Evolutionary conservation across 2,113 vertebrate genomes (phyloP), one percentile per base, ranked within the genome.

Genomic region (Phalacrocorax carbo): DNA sequence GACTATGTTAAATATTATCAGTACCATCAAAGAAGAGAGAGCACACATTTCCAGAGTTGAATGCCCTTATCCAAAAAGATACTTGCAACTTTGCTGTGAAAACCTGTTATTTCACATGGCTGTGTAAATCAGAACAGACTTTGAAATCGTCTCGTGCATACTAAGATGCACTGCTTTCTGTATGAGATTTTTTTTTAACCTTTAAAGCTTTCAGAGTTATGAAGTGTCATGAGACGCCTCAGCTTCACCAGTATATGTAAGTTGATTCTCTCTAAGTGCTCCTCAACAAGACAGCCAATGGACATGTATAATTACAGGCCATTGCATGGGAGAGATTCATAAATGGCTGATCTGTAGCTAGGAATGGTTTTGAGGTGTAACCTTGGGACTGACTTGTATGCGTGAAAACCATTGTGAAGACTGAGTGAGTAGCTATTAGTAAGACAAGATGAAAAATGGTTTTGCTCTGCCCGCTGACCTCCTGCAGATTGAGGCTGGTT

Each of bases 381-480:
- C 90, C 85, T 94, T 90, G 82, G 75, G 68, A 44, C 38, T 73
- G 88, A 55, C 60, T 83, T 55, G n/a, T 44, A 11, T 71, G 42
- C 58, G 11, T 70, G 81, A 85, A 87, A 93, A 85, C 78, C 4
- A 64, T 83, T 88, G 75, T 75, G 72, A 62, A 96, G 76, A 42
- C 25, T 65, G 78, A 73, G 29, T 40, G 91, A 82, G 55, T 49
- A 83, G 72, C 80, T 86, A 6, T 96, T 95, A 90, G 70, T 7
- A 61, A 68, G 92, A 84, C 60, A 92, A 55, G 90, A 92, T 92
- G 88, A 96, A 88, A 96, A 96, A 66, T 14, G 34, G 1, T 75
- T 92, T 81, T 93, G 65, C 64, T 68, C 55, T 64, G 88, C 48
- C 2, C 5, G 2, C 55, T 94, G 90, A 90, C 85, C 92, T 94